phyloP scores from a whole-genome alignment of 2,888 invertebrate species.

The Chironomus riparius region DNA sequence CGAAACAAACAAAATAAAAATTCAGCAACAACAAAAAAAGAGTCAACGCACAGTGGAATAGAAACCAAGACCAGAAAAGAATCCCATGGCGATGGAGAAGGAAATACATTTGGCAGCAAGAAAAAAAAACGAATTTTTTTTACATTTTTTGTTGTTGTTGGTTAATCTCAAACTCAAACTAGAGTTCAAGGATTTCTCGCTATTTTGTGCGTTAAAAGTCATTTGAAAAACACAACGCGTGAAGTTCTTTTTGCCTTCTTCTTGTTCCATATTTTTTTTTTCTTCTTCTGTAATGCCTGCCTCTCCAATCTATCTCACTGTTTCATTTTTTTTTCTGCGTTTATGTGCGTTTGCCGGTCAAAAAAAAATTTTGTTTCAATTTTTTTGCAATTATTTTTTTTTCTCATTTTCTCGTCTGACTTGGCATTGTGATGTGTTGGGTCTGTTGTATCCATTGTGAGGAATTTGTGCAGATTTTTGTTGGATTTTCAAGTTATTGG shows the following conservation, averaged over 20 bases:
- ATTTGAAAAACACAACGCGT: slow-evolving; percentile 27
- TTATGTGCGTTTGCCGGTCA: neutral
- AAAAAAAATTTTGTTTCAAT: neutral
- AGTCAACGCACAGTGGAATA: neutral
- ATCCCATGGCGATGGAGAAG: slow-evolving; percentile 1
- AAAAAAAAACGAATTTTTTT: neutral
- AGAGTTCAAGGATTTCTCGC: slow-evolving; percentile 27
- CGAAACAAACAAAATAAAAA: too few relatives aligned
- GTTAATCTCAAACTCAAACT: slow-evolving; percentile 19
- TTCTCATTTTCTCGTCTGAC: neutral
- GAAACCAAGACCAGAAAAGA: neutral
- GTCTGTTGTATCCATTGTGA: too few relatives aligned
- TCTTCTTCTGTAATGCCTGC: neutral
- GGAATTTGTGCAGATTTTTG: too few relatives aligned
- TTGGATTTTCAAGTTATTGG: too few relatives aligned
- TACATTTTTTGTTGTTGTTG: slow-evolving; percentile 15
- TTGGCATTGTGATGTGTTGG: neutral
- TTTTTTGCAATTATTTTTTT: neutral
- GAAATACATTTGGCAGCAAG: slow-evolving; percentile 20
- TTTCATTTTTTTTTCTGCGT: neutral
- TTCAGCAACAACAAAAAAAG: too few relatives aligned
- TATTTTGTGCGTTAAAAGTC: slow-evolving; percentile 27
- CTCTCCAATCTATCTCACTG: neutral
- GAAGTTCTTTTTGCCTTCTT: slow-evolving; percentile 8
- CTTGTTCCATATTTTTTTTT: neutral